phyloP scores from a whole-genome alignment of 2,888 invertebrate species.

The Capitulum mitella region DNA sequence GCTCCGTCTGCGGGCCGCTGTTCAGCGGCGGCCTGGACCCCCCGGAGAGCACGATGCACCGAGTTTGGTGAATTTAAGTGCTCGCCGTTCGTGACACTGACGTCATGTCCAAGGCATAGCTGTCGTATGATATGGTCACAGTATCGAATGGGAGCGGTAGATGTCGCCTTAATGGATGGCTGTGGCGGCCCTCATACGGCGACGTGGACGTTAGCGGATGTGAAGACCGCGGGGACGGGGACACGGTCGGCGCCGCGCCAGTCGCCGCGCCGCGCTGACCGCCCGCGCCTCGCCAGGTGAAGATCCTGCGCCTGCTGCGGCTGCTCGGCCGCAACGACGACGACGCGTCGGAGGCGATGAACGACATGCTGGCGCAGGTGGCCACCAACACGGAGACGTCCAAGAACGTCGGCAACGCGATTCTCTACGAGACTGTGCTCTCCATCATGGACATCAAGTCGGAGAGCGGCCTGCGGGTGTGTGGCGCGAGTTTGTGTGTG shows the following conservation, averaged over 20 bases:
- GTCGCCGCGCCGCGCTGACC: not conserved
- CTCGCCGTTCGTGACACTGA: too few species aligned
- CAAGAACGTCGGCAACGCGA: conserved; percentile 99
- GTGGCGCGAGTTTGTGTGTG: not conserved
- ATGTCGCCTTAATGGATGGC: too few species aligned
- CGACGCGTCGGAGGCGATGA: conserved; percentile 98
- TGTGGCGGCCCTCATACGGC: too few species aligned
- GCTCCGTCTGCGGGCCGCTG: too few species aligned
- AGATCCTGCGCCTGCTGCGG: conserved; percentile 87
- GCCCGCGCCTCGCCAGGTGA: conserved; percentile 57
- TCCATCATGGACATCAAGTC: conserved; percentile 99
- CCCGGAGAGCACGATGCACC: too few species aligned
- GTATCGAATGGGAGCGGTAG: too few species aligned
- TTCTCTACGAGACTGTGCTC: conserved; percentile 98
- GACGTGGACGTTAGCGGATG: too few species aligned
- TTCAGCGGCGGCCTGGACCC: too few species aligned
- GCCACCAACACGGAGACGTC: conserved; percentile 99
- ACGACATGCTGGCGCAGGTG: conserved; percentile 96
- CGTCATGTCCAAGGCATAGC: too few species aligned
- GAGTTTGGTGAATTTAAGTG: too few species aligned
- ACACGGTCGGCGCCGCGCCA: too few species aligned
- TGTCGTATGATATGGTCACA: too few species aligned
- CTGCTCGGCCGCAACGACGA: conserved; percentile 93
- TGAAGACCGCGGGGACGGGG: not conserved
- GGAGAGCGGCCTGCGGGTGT: conserved; percentile 81